Percentiles rank a stretch among this genome's conserved stretches.
Evolutionary conservation across 2,888 invertebrate species (phyloP).

Genomic region (Lottia scabra): DNA sequence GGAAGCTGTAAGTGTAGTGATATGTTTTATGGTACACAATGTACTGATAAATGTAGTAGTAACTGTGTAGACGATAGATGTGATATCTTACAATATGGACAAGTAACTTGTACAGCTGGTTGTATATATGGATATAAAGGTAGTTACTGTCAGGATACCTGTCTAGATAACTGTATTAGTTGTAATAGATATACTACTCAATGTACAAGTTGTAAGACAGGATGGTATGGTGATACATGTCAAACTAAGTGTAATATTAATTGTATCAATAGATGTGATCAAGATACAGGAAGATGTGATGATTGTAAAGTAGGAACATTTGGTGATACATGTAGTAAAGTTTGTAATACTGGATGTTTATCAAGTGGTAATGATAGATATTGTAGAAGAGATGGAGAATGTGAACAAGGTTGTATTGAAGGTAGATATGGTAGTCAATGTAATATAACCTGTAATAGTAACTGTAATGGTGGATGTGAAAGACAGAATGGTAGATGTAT

Average conservation of each 20-base stretch:
- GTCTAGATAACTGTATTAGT: no score
- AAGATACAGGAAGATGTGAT: constrained; percentile 33
- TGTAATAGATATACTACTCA: not conserved
- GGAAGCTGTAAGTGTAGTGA: constrained; percentile 3
- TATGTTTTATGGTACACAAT: constrained; percentile 7
- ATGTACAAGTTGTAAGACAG: constrained; percentile 5
- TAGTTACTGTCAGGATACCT: no score
- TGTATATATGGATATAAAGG: no score
- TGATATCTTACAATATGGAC: not conserved
- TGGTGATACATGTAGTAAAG: constrained; percentile 17
- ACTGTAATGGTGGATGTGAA: constrained; percentile 29
- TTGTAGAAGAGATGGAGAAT: not conserved
- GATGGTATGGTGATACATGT: not conserved
- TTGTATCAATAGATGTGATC: constrained; percentile 20
- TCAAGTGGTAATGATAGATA: not conserved
- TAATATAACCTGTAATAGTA: constrained; percentile 17
- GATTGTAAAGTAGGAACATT: constrained; percentile 35
- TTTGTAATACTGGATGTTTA: not conserved
- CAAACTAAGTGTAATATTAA: not conserved
- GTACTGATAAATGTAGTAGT: constrained; percentile 5
- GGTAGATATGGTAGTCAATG: constrained; percentile 23
- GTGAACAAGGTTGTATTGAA: constrained; percentile 24
- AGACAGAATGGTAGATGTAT: constrained; percentile 25
- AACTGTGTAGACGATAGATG: constrained; percentile 3
- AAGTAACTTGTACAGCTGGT: no score